Evolutionary conservation across 37 sponge, comb jelly and placozoan species (phyloP).

Genomic region (Hexactinellida sp.): DNA sequence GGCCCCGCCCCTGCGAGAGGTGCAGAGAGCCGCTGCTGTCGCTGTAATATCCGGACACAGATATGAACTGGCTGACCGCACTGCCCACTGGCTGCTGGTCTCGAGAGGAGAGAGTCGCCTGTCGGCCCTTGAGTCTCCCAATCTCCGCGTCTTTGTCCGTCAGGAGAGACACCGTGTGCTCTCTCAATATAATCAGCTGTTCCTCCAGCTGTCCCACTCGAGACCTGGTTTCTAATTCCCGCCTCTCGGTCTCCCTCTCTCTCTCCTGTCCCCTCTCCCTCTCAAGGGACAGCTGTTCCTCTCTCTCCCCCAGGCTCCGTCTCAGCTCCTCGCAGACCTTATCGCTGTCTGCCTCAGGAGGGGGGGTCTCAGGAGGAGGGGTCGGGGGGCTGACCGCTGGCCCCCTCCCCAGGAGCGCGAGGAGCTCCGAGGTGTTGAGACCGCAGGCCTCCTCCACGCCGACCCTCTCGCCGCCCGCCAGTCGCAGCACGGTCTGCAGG

Average conservation of each 20-base stretch:
- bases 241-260: not conserved
- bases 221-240: not conserved
- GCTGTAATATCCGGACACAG: not conserved
- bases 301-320: not conserved
- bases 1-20: not conserved
- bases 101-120: not conserved
- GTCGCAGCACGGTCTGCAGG: not conserved
- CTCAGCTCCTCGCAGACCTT: not conserved
- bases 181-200: not conserved
- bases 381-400: not conserved
- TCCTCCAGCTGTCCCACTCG: not conserved
- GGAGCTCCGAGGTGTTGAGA: not conserved
- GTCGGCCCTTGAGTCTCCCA: not conserved
- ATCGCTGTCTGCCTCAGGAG: constrained; percentile 5
- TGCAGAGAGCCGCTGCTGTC: not conserved
- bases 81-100: not conserved
- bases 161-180: not conserved
- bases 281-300: not conserved
- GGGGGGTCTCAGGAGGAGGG: not conserved
- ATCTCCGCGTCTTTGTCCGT: not conserved
- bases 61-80: not conserved
- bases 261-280: not conserved
- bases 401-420: not conserved
- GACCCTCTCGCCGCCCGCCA: not conserved
- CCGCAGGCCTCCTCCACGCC: constrained; percentile 7